Conservation (phyloP, 2,797 vertebrate species). For the Melanotaenia boesemani region DNA sequence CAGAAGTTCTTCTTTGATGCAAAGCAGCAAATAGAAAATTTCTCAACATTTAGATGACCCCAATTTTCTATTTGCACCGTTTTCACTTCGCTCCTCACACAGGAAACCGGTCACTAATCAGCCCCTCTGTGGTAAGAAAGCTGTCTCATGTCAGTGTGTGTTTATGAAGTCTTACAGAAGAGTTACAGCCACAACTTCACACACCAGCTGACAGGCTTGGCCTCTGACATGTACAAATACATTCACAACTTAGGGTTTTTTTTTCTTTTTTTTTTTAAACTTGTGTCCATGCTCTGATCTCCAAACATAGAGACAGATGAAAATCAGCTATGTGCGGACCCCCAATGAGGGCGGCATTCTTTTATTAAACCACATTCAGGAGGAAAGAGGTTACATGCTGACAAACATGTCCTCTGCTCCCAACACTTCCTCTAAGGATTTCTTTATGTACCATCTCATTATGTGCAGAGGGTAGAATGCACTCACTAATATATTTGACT, state of each 20-base stretch:
- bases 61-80: not conserved
- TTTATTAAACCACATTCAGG: constrained; percentile 14
- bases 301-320: constrained; percentile 46
- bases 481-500: constrained; percentile 47
- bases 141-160: not conserved
- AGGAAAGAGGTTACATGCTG: constrained; percentile 30
- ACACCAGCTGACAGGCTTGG: constrained; percentile 16
- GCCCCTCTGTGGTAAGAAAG: constrained; percentile 8
- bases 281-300: constrained; percentile 13
- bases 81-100: not conserved
- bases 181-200: constrained; percentile 14
- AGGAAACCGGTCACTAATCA: constrained; percentile 2
- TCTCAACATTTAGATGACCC: not conserved
- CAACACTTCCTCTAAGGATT: constrained; percentile 27
- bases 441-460: constrained; percentile 28
- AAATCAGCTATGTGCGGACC: constrained; percentile 39
- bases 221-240: constrained; percentile 35
- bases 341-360: constrained; percentile 19
- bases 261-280: constrained; percentile 19
- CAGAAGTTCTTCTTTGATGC: too few relatives aligned
- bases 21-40: not conserved
- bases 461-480: constrained; percentile 28
- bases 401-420: constrained; percentile 37
- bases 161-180: not conserved
- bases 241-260: constrained; percentile 16